Evolutionary conservation across 2,888 invertebrate genomes (phyloP).

Genomic region (Tetanocera ferruginea): DNA sequence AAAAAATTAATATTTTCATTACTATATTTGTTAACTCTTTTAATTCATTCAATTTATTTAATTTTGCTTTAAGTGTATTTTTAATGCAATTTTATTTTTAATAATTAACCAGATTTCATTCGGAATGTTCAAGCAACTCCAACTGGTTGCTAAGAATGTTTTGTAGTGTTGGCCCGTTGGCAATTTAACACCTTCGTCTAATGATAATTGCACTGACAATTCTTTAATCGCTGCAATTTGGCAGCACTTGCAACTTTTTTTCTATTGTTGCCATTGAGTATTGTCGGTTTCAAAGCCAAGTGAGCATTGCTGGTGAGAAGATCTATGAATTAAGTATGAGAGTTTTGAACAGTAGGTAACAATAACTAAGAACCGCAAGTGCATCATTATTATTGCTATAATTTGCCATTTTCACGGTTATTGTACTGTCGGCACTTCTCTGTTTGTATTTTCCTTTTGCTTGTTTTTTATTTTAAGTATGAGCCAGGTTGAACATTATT

Average conservation of each 20-base stretch:
- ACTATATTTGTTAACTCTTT: background rate
- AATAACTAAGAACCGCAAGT: background rate
- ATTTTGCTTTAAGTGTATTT: too few species aligned
- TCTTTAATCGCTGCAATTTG: conserved; percentile 1
- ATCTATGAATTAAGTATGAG: too few species aligned
- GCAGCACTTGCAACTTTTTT: background rate
- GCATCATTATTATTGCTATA: background rate
- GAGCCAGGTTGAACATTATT: background rate
- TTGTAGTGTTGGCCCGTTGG: too few species aligned
- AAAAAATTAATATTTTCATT: background rate
- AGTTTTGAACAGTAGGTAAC: background rate
- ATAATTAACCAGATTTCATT: too few species aligned
- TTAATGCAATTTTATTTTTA: too few species aligned
- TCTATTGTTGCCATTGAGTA: background rate
- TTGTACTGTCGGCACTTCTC: background rate
- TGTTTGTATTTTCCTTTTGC: background rate
- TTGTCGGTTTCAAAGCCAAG: background rate
- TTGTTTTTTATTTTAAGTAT: background rate
- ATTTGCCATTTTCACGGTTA: conserved; percentile 1
- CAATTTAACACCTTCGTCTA: conserved; percentile 10
- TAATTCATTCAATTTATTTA: background rate
- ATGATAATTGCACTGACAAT: conserved; percentile 3
- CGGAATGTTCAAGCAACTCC: too few species aligned
- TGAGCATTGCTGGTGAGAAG: too few species aligned
- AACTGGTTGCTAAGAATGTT: too few species aligned